Conservation (phyloP, 2,888 invertebrate species). For the Priocnemis perturbator region DNA sequence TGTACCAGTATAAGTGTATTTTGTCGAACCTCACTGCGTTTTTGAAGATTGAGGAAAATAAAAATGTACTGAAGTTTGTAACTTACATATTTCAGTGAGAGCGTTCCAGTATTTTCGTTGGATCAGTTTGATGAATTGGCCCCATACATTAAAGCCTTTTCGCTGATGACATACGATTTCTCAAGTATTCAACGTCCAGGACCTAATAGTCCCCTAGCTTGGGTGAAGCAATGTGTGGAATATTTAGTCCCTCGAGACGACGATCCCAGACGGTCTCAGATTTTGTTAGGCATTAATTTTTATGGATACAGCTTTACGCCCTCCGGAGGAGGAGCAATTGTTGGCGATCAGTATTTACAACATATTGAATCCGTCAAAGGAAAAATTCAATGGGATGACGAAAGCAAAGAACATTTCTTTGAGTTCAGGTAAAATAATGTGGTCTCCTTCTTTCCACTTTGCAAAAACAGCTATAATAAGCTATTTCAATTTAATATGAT, state of each 20-base stretch:
- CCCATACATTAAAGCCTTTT: constrained; percentile 88
- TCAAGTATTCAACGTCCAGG: constrained; percentile 89
- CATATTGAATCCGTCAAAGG: constrained; percentile 85
- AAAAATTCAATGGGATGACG: constrained; percentile 86
- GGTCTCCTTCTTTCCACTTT: neutral
- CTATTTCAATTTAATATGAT: neutral
- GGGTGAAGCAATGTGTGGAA: constrained; percentile 88
- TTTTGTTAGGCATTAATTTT: constrained; percentile 93
- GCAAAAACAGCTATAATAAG: neutral
- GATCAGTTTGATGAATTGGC: constrained; percentile 87
- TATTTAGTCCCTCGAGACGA: constrained; percentile 81
- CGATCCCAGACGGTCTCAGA: constrained; percentile 82
- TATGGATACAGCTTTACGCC: constrained; percentile 93
- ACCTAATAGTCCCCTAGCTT: constrained; percentile 91
- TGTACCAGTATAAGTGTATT: too few relatives aligned
- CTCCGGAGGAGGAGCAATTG: constrained; percentile 88
- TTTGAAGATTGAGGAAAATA: neutral
- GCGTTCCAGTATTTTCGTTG: constrained; percentile 81
- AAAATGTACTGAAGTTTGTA: neutral
- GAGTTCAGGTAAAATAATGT: constrained; percentile 85
- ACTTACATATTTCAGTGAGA: constrained; percentile 59
- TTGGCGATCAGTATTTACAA: constrained; percentile 87
- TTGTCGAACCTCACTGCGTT: too few relatives aligned
- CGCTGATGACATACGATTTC: constrained; percentile 98
- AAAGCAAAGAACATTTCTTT: constrained; percentile 89